Conservation (phyloP, 92 coral and sea anemone species). For the Parazoanthus swiftii region DNA sequence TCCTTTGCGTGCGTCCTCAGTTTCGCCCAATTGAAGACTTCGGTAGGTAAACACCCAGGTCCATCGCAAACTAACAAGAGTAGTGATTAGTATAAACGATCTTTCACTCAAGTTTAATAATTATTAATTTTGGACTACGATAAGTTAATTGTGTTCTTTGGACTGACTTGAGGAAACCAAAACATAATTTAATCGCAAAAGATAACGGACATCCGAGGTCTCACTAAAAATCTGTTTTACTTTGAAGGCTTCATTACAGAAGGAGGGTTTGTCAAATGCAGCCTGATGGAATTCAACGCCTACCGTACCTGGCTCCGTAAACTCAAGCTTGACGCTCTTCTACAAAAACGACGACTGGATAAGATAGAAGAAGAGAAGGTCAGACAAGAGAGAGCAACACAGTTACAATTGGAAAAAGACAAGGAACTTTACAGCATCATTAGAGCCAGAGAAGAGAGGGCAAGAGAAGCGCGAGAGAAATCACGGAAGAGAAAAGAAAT, state of each 20-base stretch:
- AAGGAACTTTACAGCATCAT: conserved; percentile 55
- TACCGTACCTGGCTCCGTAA: conserved; percentile 94
- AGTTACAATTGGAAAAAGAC: conserved; percentile 63
- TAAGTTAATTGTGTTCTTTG: no score
- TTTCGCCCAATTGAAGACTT: no score
- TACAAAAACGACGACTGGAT: conserved; percentile 55
- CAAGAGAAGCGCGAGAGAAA: conserved; percentile 55
- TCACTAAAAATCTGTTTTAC: not conserved
- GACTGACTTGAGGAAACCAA: no score
- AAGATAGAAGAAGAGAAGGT: conserved; percentile 54
- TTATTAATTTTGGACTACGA: no score
- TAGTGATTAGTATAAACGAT: no score
- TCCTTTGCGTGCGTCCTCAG: no score
- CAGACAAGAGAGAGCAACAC: conserved; percentile 54
- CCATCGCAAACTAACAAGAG: no score
- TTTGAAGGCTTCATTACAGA: conserved; percentile 80
- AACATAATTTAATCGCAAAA: no score
- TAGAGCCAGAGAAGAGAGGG: conserved; percentile 58
- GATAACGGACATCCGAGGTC: no score
- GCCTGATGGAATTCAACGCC: conserved; percentile 88
- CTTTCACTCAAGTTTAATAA: no score
- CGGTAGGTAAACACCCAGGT: no score
- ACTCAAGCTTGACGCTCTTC: conserved; percentile 75
- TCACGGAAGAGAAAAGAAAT: conserved; percentile 4
- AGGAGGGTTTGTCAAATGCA: conserved; percentile 86